Evolutionary conservation across 1,140 invertebrate species (phyloP).

Genomic region (Cherax destructor): DNA sequence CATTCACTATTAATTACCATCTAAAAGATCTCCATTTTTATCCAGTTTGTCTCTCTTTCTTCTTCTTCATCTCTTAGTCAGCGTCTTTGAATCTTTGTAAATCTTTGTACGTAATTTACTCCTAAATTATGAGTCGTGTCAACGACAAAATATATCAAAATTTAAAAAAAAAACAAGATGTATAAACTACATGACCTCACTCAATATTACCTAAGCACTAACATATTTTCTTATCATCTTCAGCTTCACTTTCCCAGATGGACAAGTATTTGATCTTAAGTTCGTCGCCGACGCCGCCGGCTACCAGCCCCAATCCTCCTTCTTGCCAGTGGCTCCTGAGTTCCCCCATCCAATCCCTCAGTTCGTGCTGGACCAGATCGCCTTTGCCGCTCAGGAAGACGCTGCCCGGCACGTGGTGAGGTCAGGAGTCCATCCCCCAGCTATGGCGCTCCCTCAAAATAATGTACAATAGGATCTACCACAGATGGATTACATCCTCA

Average conservation of each 20-base stretch:
- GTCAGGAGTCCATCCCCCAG: neutral
- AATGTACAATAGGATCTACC: neutral
- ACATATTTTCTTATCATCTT: neutral
- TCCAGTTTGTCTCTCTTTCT: too few species aligned
- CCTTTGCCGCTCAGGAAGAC: slow-evolving; percentile 1
- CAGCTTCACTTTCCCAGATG: slow-evolving; percentile 25
- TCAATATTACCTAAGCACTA: neutral
- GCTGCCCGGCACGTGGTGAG: neutral
- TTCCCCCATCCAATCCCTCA: slow-evolving; percentile 11
- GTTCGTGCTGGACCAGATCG: slow-evolving; percentile 10
- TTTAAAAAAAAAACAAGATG: too few species aligned
- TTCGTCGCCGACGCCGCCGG: neutral
- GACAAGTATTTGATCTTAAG: slow-evolving; percentile 2
- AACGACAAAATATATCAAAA: too few species aligned
- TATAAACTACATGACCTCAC: too few species aligned
- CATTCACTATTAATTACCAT: too few species aligned
- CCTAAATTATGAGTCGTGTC: too few species aligned
- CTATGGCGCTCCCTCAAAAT: neutral
- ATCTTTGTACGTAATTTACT: too few species aligned
- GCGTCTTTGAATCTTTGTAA: too few species aligned
- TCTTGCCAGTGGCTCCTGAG: slow-evolving; percentile 9
- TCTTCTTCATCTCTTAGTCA: too few species aligned
- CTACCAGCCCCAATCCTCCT: neutral
- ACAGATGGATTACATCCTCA: too few species aligned
- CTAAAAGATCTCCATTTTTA: too few species aligned